Base-by-base conservation (phyloP, 2,113 vertebrate genomes). In the Lipophrys pholis region DNA sequence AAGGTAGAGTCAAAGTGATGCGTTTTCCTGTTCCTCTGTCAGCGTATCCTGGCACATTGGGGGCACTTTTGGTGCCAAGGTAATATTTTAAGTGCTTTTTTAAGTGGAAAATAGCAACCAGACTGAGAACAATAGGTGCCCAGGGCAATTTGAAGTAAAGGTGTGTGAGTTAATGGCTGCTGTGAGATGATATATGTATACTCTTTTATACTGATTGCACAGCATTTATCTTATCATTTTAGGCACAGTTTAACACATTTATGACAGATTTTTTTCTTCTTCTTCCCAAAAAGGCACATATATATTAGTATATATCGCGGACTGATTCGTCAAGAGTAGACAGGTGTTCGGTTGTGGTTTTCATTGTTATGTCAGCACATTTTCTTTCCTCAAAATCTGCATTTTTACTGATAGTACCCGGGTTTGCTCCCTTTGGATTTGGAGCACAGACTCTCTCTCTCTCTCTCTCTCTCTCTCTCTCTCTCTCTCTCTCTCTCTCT, bases 351-450 rank as follows among this genome's bases (percentile, higher is more conserved):
- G 41, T 40, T 30, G 66, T 7, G 15, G 40, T 40, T 30, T 69
- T 55, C 52, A 73, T 49, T 81, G 52, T 78, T 62, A 45, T 40
- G 61, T 77, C 83, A 84, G 69, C 69, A 74, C 63, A 75, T 62
- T 42, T 42, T 61, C 46, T 49, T 8, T 54, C 11, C 36, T 35
- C 7, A 56, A 60, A 21, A 63, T 43, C 76, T 42, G 56, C 58
- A 41, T 70, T 30, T 67, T 43, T 58, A 63, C 41, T 55, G 73
- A 48, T 73, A 61, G 61, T 11, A 5, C 7, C 15, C 76, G 56
- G 7, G 42, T 57, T 59, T 61, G 67, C 71, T 74, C 54, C 35
- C 79, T 68, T 76, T 17, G 36, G 30, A 40, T 81, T 63, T 60
- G 62, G 51, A 30, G 21, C 21, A 30, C n/a, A n/a, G n/a, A n/a